A percentile compares a stretch with the other conserved stretches of the same genome.
Evolutionary conservation across 1,140 invertebrate species (phyloP).

Genomic region (Macrocentrus cingulum): DNA sequence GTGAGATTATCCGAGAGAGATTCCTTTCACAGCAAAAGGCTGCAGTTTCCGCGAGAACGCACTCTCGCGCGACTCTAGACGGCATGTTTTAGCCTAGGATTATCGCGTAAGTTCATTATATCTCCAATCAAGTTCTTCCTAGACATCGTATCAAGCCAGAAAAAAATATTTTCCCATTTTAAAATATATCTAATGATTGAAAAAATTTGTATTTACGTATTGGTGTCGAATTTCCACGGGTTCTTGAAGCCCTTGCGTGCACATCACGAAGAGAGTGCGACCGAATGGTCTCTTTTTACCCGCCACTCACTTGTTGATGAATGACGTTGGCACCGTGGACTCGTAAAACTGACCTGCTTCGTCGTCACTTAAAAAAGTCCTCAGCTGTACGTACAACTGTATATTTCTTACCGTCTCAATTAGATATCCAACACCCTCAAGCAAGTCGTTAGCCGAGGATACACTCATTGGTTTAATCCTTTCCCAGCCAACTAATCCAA

Average conservation of each 20-base stretch:
- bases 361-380: conserved; percentile 41
- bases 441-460: background rate
- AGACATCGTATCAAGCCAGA: conserved; percentile 16
- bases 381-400: conserved; percentile 38
- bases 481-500: no score
- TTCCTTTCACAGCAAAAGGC: conserved; percentile 41
- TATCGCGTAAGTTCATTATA: conserved; percentile 32
- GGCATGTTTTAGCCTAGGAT: conserved; percentile 5
- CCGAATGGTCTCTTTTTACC: conserved; percentile 44
- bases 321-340: conserved; percentile 39
- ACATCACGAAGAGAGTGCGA: conserved; percentile 13
- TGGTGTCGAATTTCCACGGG: conserved; percentile 5
- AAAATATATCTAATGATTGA: background rate
- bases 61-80: background rate
- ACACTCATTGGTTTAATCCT: no score
- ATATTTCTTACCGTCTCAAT: conserved; percentile 37
- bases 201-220: background rate
- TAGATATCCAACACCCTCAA: conserved; percentile 33
- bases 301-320: conserved; percentile 40
- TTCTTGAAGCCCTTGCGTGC: background rate
- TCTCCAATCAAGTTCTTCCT: background rate
- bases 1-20: conserved; percentile 51
- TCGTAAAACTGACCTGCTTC: conserved; percentile 41
- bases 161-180: conserved; percentile 6
- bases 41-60: background rate